Base-by-base conservation (phyloP, 2,113 vertebrate species). In the Tachycineta bicolor region DNA sequence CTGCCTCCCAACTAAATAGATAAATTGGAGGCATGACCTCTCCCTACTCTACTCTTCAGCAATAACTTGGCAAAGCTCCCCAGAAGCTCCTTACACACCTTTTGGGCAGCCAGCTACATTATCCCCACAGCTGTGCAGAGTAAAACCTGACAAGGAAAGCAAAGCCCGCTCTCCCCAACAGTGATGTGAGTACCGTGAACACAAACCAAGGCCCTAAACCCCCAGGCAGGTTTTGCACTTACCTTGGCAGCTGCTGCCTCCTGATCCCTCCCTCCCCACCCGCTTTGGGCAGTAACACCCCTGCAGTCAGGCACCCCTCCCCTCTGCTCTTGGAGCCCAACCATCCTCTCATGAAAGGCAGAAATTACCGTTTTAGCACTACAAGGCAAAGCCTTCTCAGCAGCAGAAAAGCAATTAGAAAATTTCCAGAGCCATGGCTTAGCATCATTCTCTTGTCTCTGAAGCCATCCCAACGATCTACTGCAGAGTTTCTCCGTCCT, bases 351-450 rank as follows among this genome's bases (percentile, higher is more conserved):
- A 41, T 25, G 70, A 68, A 71, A 87, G 14, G 22, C 71, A 29
- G 68, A 31, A 95, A 79, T 96, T 98, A 99, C 99, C 98, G 97
- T 98, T 98, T 98, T 98, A 5, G 97, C 97, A 91, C 95, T 81
- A 89, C 97, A 97, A 90, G 97, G 95, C 47, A 98, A 94, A 50
- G 96, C 97, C 83, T 99, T 98, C 65, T 99, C 98, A 95, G 98
- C 96, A 97, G 97, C 96, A 95, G 98, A 98, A 97, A 99, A 99
- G 97, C 99, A 99, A 97, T 99, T 97, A 97, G 99, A 98, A 92
- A 99, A 98, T 97, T 98, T 99, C 99, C 99, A 99, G 92, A 99
- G 98, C 98, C 98, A 98, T 93, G 98, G 98, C 74, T 98, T 98
- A 90, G 97, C 98, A 97, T 99, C 98, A 60, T 98, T 97, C 96